These are phyloP conservation scores for Uropetala carovei DNA, from an alignment of 2,888 invertebrate species.

Conservation along the genomic window DNA sequence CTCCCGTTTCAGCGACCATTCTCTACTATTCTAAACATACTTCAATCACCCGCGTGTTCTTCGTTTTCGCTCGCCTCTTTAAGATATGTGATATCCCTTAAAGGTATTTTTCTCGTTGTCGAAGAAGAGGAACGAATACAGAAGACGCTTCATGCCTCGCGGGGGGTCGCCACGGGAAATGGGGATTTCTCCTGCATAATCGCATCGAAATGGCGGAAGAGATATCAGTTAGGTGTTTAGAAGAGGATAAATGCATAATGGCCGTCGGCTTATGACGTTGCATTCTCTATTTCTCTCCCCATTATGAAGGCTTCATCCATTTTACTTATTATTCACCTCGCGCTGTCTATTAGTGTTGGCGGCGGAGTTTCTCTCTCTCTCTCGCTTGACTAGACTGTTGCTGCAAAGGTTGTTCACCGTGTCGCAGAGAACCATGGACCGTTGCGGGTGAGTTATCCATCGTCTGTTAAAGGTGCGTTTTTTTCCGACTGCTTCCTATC, in stretches of 20 bases:
- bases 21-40: background rate
- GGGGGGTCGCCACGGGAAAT: background rate
- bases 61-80: background rate
- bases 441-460: too few species aligned
- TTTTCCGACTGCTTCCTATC: too few species aligned
- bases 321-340: background rate
- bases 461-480: too few species aligned
- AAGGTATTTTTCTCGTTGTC: background rate
- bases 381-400: background rate
- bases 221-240: background rate
- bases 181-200: background rate
- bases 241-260: background rate
- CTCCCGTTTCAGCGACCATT: background rate
- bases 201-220: background rate
- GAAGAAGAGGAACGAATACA: background rate
- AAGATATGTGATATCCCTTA: background rate
- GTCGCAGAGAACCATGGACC: too few species aligned
- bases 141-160: background rate
- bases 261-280: slow-evolving; percentile 20
- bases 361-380: background rate
- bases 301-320: background rate
- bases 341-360: background rate
- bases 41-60: background rate
- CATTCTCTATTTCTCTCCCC: background rate
- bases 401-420: background rate